Base-by-base conservation (phyloP, 2,113 vertebrate species). In the Girardinichthys multiradiatus region DNA sequence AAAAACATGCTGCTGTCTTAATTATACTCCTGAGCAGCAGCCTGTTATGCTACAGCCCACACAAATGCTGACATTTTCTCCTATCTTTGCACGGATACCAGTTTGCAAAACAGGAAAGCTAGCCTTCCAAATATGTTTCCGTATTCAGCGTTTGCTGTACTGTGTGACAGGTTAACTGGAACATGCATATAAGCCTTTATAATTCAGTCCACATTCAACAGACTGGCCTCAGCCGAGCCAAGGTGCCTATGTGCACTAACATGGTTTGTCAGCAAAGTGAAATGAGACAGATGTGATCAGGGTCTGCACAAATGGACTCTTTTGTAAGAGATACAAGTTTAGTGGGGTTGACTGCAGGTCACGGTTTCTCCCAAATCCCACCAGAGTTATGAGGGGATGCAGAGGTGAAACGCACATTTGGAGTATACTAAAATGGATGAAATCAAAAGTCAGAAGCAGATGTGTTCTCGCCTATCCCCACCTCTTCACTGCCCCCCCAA, bases 301-400 rank as follows among this genome's bases (percentile, higher is more conserved):
- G 57, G 54, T 75, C 77, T 71, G 81, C 72, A 88, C 80, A 89
- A 90, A 91, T 86, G 68, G 78, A 90, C 90, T 88, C 64, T 81
- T 86, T 86, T 80, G 75, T 71, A 85, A 29, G 35, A 66, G 72
- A 67, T 68, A 39, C 31, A 73, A 67, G 80, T 77, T 87, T 67
- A 66, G 82, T 81, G 77, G 71, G 82, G 68, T 69, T 90, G 87
- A 87, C 92, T 91, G 80, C 74, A 87, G 80, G 89, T 86, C 77
- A 86, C 79, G 72, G 83, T 35, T 51, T 92, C 87, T 72, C 74
- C 90, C 79, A 89, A 76, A 79, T 85, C 79, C 70, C 70, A 71
- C 67, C 68, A 74, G 80, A 67, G 76, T n/a, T 8, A 48, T 30
- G 73, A 58, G 64, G 72, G 60, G 35, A 63, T 64, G 65, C 70